A percentile compares a stretch with the other conserved stretches of the same genome.
Conservation (phyloP, 2,888 invertebrate species). For the Drosophila anceps region DNA sequence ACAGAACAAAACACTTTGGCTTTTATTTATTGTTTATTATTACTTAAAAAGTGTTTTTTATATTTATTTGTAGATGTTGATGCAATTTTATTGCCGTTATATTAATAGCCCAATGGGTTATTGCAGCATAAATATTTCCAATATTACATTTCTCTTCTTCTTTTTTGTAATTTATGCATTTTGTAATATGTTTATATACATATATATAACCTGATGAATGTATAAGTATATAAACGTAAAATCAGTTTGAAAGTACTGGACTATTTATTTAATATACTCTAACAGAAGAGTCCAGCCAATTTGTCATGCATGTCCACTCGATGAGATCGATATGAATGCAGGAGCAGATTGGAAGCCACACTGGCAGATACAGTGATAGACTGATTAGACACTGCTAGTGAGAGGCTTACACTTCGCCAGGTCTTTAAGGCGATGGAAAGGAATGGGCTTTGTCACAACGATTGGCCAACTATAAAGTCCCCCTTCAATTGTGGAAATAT, state of each 20-base stretch:
- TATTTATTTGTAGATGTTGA: constrained; percentile 10
- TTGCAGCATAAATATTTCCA: constrained; percentile 47
- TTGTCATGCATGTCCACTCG: background rate
- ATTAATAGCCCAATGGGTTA: constrained; percentile 24
- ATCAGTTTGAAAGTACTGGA: constrained; percentile 10
- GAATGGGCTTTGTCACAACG: too few species aligned
- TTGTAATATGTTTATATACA: constrained; percentile 11
- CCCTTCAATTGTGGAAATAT: too few species aligned
- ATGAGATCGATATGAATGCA: too few species aligned
- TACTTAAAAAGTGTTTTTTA: constrained; percentile 6
- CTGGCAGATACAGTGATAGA: too few species aligned
- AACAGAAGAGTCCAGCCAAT: background rate
- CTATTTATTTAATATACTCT: constrained; percentile 18
- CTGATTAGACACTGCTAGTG: too few species aligned
- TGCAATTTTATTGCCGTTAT: constrained; percentile 4
- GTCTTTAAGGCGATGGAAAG: too few species aligned
- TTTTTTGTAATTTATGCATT: constrained; percentile 49
- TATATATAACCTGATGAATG: constrained; percentile 19
- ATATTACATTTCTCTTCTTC: constrained; percentile 22
- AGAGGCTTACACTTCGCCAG: too few species aligned
- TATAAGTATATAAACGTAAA: background rate
- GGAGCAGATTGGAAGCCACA: too few species aligned
- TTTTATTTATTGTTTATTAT: constrained; percentile 2
- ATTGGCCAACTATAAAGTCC: too few species aligned
- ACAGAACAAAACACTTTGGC: background rate